Base-by-base conservation (phyloP, 2,888 invertebrate genomes). In the Ichneumon xanthorius region DNA sequence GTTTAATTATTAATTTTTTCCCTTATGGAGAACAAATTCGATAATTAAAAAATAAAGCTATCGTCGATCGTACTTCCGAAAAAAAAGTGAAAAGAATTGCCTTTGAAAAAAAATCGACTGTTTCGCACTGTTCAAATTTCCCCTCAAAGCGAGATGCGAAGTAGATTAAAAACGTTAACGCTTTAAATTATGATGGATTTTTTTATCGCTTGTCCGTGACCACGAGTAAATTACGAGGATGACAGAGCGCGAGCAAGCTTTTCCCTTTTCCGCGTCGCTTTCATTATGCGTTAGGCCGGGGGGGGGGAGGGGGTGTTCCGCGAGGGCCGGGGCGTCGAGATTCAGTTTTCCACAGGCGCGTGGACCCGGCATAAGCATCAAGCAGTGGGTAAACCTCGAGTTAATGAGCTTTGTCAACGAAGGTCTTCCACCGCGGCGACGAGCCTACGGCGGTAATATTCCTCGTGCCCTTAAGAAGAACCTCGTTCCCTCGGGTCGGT, bases 351-450 rank as follows among this genome's bases (percentile, higher is more conserved):
- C 73, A 77, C 53, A 68, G 68, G 48, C 67, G 30, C 55, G 58
- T 77, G 37, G 16, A 48, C 33, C 67, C 50, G 55, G 48, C 19
- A 75, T 40, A 73, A 82, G 78, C 78, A 19, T 58, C 68, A 40
- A 70, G 78, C 71, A 75, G 75, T 71, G 26, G 82, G 82, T 82
- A 82, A 85, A 85, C 82, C 58, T 79, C 75, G 86, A 82, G 86
- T 88, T 90, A 90, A 90, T 90, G 87, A 90, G 84, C 85, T 88
- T 88, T 86, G 88, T 87, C 86, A 85, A 85, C 85, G 86, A 79
- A 87, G 26, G 26, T 22, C 26, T 26, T 58, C 58, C 85, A 80
- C 87, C 86, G 86, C 87, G 75, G n/a, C 50, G 87, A 76, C 53
- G 85, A 37, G 84, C 84, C 84, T 61, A 63, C 72, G 80, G 83